A percentile compares a stretch with the other conserved stretches of the same genome.
phyloP scores from a whole-genome alignment of 2,888 invertebrate species.

The Cosmia trapezina region DNA sequence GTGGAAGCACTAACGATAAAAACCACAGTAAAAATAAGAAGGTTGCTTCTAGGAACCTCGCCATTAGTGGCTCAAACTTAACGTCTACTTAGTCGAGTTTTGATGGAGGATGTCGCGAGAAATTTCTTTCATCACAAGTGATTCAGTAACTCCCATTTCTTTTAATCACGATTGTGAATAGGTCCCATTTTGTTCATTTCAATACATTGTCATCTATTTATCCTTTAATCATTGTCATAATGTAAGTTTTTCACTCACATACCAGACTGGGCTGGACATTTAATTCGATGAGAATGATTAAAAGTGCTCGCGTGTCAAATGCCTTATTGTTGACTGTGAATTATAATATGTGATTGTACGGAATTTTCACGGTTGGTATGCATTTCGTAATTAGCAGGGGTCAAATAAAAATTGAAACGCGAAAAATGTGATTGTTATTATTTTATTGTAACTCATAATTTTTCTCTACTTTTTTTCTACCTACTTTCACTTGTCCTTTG shows the following conservation, averaged over 20 bases:
- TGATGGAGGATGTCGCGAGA: not conserved
- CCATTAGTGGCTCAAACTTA: not conserved
- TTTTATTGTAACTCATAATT: not conserved
- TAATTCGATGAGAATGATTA: slow-evolving; percentile 36
- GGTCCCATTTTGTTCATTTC: not conserved
- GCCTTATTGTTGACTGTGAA: slow-evolving; percentile 6
- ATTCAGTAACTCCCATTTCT: not conserved
- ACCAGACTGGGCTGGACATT: not conserved
- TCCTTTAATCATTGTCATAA: too few relatives aligned
- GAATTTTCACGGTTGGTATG: not conserved
- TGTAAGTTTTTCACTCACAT: not conserved
- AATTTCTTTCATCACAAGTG: not conserved
- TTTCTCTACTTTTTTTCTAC: not conserved
- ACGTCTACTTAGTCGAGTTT: not conserved
- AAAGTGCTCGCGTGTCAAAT: slow-evolving; percentile 13
- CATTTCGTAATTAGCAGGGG: not conserved
- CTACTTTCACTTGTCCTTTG: not conserved
- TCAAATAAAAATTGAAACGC: not conserved
- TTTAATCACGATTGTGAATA: not conserved
- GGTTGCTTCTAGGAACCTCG: not conserved
- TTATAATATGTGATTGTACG: not conserved
- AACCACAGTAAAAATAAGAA: not conserved
- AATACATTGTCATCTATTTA: not conserved
- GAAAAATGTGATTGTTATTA: too few relatives aligned
- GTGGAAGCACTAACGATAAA: not conserved